Base-by-base conservation (phyloP, 2,797 vertebrate species). In the Merluccius polli region DNA sequence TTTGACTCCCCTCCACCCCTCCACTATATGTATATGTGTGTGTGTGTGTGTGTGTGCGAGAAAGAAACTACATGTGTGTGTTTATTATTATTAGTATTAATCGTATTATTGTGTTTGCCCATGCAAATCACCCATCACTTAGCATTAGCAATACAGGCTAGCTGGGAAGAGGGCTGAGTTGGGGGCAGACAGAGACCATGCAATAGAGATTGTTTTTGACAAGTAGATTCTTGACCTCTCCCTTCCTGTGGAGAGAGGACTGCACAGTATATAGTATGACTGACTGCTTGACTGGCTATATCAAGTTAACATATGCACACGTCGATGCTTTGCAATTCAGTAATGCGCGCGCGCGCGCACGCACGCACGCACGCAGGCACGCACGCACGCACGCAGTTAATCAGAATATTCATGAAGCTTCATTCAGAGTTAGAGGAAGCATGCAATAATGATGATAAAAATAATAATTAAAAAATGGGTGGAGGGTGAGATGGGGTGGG, bases 141-240 rank as follows among this genome's bases (percentile, higher is more conserved):
- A 41, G 38, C 35, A 10, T 44, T 72, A 44, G 38, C 24, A 41
- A 44, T 24, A 11, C 11, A 41, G 36, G 35, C 11, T 13, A 2
- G 11, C 12, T 6, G 36, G 36, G 35, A 13, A 12, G 71, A 18
- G 31, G 32, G 16, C 33, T 71, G 13, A 71, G 33, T 52, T 15
- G 4, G 44, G 3, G 16, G 4, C 15, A 16, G 33, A 35, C 33
- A 35, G 33, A 48, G 13, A 48, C 15, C 16, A 2, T 48, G 48
- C 5, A 52, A n/a, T 8, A 48, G 15, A 48, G 41, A 52, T 59
- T n/a, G 52, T 59, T 59, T 70, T 78, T 81, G 68, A 79, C 30
- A 79, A 75, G 78, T 71, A 35, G 67, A 16, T 72, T 75, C 30
- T 70, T 78, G 71, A 77, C 75, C 75, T 63, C 18, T 71, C 67